Evolutionary conservation across 2,797 vertebrate genomes (phyloP).

Genomic region (Mico argentatus): DNA sequence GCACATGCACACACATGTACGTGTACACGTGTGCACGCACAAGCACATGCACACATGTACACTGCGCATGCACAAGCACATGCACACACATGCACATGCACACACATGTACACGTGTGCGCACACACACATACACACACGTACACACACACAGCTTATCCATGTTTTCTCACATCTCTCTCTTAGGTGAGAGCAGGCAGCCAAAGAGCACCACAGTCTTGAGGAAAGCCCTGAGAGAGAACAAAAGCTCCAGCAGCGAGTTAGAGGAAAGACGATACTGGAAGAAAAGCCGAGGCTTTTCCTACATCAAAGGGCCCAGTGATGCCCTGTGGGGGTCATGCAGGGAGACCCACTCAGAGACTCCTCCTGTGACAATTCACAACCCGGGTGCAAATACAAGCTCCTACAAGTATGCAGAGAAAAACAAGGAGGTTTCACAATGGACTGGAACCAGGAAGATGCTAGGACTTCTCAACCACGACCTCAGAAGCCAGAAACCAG

Average conservation of each 20-base stretch:
- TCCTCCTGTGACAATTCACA: neutral
- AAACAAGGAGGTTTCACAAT: neutral
- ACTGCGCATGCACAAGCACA: too few species aligned
- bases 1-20: too few species aligned
- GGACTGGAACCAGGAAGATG: neutral
- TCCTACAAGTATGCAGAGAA: neutral
- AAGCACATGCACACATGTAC: too few species aligned
- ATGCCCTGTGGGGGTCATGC: neutral
- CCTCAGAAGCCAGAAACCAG: neutral
- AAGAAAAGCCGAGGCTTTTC: neutral
- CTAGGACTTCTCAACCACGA: neutral
- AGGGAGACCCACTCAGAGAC: neutral
- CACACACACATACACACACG: too few species aligned
- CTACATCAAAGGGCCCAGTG: neutral
- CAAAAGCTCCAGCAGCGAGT: neutral
- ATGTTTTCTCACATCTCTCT: neutral
- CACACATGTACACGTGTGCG: too few species aligned
- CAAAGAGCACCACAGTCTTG: neutral
- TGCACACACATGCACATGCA: too few species aligned
- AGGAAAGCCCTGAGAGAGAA: neutral
- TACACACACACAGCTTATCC: neutral
- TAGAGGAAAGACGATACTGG: neutral
- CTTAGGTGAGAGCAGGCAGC: neutral
- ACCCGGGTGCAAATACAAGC: neutral
- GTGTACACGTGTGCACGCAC: too few species aligned